These are phyloP conservation scores for Parascotia fuliginaria DNA, from an alignment of 2,888 invertebrate genomes.

Conservation along the genomic window DNA sequence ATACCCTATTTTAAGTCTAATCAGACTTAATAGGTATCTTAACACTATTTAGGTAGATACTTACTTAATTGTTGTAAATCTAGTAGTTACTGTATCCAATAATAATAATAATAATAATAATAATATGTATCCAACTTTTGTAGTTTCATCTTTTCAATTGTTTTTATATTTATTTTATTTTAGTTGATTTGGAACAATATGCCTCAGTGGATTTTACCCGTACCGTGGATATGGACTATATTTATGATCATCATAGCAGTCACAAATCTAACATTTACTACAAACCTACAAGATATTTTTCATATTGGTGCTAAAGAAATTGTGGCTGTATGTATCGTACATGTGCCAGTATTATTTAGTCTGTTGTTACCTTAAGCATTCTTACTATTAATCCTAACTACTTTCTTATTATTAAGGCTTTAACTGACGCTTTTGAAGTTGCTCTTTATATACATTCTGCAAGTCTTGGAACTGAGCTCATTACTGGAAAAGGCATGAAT, in stretches of 20 bases:
- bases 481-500: conserved; percentile 77
- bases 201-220: conserved; percentile 55
- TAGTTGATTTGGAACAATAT: conserved; percentile 76
- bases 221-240: conserved; percentile 67
- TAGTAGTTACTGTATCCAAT: no score
- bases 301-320: conserved; percentile 60
- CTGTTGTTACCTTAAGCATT: no score
- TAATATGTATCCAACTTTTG: no score
- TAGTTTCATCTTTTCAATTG: no score
- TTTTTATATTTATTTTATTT: conserved; percentile 28
- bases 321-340: conserved; percentile 56
- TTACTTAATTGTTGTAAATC: no score
- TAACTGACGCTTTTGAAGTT: conserved; percentile 68
- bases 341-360: no score
- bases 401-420: conserved; percentile 44
- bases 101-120: no score
- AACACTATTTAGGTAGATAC: no score
- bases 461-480: conserved; percentile 71
- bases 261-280: conserved; percentile 43
- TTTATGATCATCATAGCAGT: conserved; percentile 50
- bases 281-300: conserved; percentile 53
- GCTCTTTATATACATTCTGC: conserved; percentile 73
- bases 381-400: not conserved
- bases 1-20: no score
- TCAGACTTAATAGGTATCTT: no score